Conservation (phyloP, 2,888 invertebrate species). For the Ectemnius cavifrons region DNA sequence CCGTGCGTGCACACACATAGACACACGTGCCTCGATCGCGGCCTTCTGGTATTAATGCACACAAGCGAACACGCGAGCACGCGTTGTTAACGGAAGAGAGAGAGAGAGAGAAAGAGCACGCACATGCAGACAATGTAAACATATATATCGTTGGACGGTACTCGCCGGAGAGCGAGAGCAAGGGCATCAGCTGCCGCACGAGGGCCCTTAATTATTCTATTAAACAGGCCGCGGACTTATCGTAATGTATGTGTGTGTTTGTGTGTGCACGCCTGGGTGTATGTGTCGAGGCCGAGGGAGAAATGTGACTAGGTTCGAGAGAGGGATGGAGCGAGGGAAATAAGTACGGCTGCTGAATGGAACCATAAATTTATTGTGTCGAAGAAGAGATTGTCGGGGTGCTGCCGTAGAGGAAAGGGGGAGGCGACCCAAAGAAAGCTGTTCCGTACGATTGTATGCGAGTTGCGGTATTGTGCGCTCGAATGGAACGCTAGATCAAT, state of each 20-base stretch:
- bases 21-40: not conserved
- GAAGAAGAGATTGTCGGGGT: conserved; percentile 58
- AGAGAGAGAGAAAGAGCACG: too few species aligned
- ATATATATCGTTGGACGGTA: conserved; percentile 8
- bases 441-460: conserved; percentile 57
- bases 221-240: conserved; percentile 75
- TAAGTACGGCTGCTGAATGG: conserved; percentile 56
- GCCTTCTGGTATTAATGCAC: too few species aligned
- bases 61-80: too few species aligned
- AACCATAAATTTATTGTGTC: conserved; percentile 71
- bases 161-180: conserved; percentile 20
- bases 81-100: too few species aligned
- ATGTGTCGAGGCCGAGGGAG: not conserved
- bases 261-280: conserved; percentile 12
- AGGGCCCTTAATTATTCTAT: conserved; percentile 77
- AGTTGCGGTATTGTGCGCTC: conserved; percentile 61
- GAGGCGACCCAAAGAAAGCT: conserved; percentile 50
- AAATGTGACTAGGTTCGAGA: conserved; percentile 10
- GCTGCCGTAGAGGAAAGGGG: conserved; percentile 21
- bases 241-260: conserved; percentile 62
- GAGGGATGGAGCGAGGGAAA: not conserved
- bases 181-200: conserved; percentile 75
- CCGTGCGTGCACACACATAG: conserved; percentile 2
- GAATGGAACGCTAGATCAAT: conserved; percentile 57
- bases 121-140: conserved; percentile 3